Base-by-base conservation (phyloP, 2,113 vertebrate species). In the Thryonomys swinderianus region DNA sequence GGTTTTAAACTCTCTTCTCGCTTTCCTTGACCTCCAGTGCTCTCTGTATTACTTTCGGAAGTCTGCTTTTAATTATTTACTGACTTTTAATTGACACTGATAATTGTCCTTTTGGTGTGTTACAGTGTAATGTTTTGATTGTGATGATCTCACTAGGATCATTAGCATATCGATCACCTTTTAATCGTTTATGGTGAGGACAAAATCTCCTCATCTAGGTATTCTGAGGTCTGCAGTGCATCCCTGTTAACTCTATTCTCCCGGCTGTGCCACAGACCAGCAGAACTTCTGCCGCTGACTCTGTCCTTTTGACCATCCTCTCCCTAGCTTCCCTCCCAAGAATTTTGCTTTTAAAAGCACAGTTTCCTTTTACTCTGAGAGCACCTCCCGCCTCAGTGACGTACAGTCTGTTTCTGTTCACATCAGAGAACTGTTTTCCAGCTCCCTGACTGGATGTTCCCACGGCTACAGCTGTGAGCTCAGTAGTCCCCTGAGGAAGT, bases 391-490 rank as follows among this genome's bases (percentile, higher is more conserved):
- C 30, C 93, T 89, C 1, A 2, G 34, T 37, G 62, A 30, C 45
- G 27, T 37, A 30, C 67, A 42, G 57, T 86, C 89, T 91, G 16
- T 76, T 95, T 42, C 57, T 45, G 67, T 73, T 92, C 74, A 55
- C 62, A 67, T 93, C 78, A 67, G 45, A 69, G 61, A 91, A 91
- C 42, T 94, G 11, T 90, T 94, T 95, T 76, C 51, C 55, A 85
- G 32, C 32, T 64, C 69, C 34, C 59, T 62, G 20, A 74, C 25
- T 53, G 30, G 18, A 67, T 87, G 79, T 92, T 66, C 81, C 78
- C 79, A 82, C 34, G 40, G 74, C 82, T 88, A 74, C 17, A 82
- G 18, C 18, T 9, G 6, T 79, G 85, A 80, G 48, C 64, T 85
- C 16, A 17, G 42, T 27, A 59, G 80, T 82, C 76, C 76, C 90